Evolutionary conservation across 2,888 invertebrate genomes (phyloP), one percentile per base, ranked within the genome.

Genomic region (Byasa hedistus): DNA sequence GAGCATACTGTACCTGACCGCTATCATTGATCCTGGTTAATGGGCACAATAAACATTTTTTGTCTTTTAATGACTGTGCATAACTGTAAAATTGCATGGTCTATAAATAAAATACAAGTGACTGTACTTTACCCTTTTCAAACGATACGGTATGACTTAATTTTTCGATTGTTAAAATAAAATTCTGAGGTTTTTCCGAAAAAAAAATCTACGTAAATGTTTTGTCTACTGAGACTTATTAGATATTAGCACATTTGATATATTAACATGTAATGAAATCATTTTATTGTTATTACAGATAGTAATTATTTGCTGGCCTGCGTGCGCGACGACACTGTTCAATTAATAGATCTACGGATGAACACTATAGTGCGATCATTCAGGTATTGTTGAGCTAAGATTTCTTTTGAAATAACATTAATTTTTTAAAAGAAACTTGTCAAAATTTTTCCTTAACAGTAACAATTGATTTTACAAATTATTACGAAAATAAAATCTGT

Each of bases 321-420:
- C 84, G 97, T 98, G 64, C 93, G 99, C 76, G 99, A 99, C 86
- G 98, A 99, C 89, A 97, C 98, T 23, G 94, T 99, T 76, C 97
- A 97, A 85, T 93, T 99, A 66, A 94, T 99, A 83, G 99, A 99
- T 91, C 93, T 99, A 72, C 94, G 99, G 82, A 98, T 96, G 95
- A 98, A 97, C 91, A 96, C 96, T 86, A 96, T 98, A 69, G 94
- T 98, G 70, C 94, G 95, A 71, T 96, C 97, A 67, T 98, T 97
- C 91, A 95, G 96, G 98, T 98, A 93, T 93, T 93, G 87, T 52
- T 65, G 17, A 17, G 17, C 12, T 36, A n/a, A n/a, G 32, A 32
- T 32, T 52, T 57, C 44, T 17, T 61, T 63, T 27, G 44, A 65
- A 65, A 57, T 72, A 65, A 69, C 73, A 68, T 32, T 57, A 68